Conservation (phyloP, 2,888 invertebrate genomes). For the Mactromeris polynyma region DNA sequence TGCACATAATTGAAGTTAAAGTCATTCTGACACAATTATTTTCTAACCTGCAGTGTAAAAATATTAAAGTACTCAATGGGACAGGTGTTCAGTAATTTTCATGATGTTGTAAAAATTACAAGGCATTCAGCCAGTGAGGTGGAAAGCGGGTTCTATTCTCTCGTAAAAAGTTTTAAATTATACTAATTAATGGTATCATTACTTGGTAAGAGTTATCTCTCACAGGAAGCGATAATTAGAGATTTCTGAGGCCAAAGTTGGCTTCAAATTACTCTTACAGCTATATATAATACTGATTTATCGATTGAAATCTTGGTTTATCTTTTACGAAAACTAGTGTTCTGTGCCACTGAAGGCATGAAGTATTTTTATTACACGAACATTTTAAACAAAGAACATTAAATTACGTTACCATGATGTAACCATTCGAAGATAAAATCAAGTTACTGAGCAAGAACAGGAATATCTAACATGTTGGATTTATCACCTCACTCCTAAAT, state of each 20-base stretch:
- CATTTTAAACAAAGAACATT: slow-evolving; percentile 6
- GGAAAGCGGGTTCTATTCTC: slow-evolving; percentile 41
- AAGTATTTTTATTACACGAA: background rate
- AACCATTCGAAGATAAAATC: background rate
- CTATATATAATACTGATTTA: slow-evolving; percentile 9
- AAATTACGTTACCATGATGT: background rate
- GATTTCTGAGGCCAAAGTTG: slow-evolving; percentile 25
- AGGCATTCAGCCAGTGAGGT: slow-evolving; percentile 41
- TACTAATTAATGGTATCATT: slow-evolving; percentile 52
- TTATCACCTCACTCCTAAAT: too few relatives aligned
- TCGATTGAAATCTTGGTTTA: background rate
- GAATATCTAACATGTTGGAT: too few relatives aligned
- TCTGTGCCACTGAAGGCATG: background rate
- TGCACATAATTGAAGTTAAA: background rate
- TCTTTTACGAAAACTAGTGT: slow-evolving; percentile 3
- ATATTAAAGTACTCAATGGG: background rate
- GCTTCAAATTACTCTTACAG: slow-evolving; percentile 20
- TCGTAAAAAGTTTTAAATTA: slow-evolving; percentile 47
- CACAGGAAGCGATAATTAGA: slow-evolving; percentile 13
- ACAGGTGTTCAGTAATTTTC: slow-evolving; percentile 44
- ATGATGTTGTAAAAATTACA: slow-evolving; percentile 25
- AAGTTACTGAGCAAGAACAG: too few relatives aligned
- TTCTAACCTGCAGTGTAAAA: background rate
- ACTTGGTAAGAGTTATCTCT: slow-evolving; percentile 42
- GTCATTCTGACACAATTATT: background rate